Conservation (phyloP, 2,888 invertebrate species). For the Podabrus alpinus region DNA sequence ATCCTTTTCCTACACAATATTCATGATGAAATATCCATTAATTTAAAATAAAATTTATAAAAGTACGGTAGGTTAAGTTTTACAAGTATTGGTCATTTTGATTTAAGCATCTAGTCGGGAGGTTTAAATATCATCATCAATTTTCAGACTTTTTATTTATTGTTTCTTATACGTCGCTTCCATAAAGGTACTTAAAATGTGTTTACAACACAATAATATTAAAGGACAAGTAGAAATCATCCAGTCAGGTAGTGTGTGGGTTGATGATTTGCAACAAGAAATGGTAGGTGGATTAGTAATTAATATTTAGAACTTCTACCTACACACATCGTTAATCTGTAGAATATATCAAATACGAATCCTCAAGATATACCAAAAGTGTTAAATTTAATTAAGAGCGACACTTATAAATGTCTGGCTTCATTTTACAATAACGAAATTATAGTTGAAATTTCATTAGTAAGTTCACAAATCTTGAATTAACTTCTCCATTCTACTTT, state of each 20-base stretch:
- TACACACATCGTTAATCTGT: conserved; percentile 13
- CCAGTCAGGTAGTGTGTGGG: conserved; percentile 6
- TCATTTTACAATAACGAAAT: not conserved
- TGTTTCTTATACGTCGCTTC: not conserved
- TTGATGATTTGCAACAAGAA: conserved; percentile 12
- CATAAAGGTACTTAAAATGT: not conserved
- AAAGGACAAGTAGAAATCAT: conserved; percentile 6
- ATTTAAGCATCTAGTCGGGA: not conserved
- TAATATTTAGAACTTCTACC: conserved; percentile 19
- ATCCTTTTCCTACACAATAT: not conserved
- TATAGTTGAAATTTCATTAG: not conserved
- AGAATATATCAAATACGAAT: not conserved
- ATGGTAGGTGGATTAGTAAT: conserved; percentile 18
- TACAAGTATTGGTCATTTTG: not conserved
- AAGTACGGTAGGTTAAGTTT: not conserved
- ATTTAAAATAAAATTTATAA: not conserved
- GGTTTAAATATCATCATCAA: not conserved
- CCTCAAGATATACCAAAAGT: not conserved
- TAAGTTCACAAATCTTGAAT: not conserved
- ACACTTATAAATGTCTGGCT: not conserved
- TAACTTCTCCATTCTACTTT: not conserved
- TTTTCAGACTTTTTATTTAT: not conserved
- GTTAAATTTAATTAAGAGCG: not conserved
- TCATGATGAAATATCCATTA: not conserved
- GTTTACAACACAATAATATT: not conserved